Evolutionary conservation across 2,113 vertebrate genomes (phyloP), one percentile per base, ranked within the genome.

Genomic region (Catharus minimus): DNA sequence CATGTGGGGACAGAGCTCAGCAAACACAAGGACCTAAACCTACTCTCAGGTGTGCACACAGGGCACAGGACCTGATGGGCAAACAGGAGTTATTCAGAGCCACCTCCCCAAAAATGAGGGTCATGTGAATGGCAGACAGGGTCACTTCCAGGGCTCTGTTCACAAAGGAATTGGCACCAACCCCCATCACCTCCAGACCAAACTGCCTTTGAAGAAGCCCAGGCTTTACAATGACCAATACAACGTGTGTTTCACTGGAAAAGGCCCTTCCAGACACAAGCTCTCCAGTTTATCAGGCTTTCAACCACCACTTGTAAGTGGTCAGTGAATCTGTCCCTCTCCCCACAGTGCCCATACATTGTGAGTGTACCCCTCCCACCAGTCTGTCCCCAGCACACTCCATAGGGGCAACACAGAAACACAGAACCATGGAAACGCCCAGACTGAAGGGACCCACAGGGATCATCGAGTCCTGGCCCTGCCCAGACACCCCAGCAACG

Each of bases 391-490:
- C 71, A 74, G 0, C 0, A 0, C 50, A 56, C 38, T 65, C 38
- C 17, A 12, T 0, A 22, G 11, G 50, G 50, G 65, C 38, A 72
- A 17, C 32, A 28, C 12, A 66, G n/a, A 60, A 33, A 10, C 68
- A 67, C 53, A 85, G 44, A 52, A 32, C 14, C 38, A 28, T 5
- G n/a, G 67, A 44, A 38, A 1, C 27, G 33, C 33, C 41, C 0
- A 0, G 55, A n/a, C 68, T 83, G 18, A 39, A 65, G 19, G 26
- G 32, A 58, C 5, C 52, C 32, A 18, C 32, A 0, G 2, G 43
- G 27, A 38, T 4, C 43, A 5, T 1, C 2, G 0, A 53, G 11
- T 2, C 19, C 27, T 27, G 18, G 0, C 43, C 58, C 43, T 72
- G 58, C 50, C 0, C 18, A 79, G 66, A 15, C 5, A 0, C 49